These are phyloP conservation scores for Epirrita christyi DNA, from an alignment of 2,888 invertebrate genomes.

Conservation along the genomic window DNA sequence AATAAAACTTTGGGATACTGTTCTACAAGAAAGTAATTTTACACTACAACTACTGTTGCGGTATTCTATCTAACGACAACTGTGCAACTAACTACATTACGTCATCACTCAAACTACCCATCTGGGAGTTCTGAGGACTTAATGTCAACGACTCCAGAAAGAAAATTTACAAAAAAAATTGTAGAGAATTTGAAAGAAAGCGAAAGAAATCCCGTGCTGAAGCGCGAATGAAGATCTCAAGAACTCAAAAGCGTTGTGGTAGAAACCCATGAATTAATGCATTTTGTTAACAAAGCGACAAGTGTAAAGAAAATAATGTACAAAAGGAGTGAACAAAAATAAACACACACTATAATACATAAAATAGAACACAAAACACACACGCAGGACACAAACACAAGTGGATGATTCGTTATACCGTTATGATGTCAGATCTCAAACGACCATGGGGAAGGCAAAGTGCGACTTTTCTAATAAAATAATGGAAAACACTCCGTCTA, in stretches of 20 bases:
- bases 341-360: conserved; percentile 18
- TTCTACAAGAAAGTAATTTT: background rate
- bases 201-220: conserved; percentile 48
- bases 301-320: conserved; percentile 28
- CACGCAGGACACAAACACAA: conserved; percentile 35
- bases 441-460: conserved; percentile 31
- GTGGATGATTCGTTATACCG: conserved; percentile 38
- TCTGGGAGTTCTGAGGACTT: conserved; percentile 75
- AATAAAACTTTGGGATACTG: too few relatives aligned
- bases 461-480: conserved; percentile 1
- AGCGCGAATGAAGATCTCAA: conserved; percentile 39
- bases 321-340: conserved; percentile 19
- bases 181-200: conserved; percentile 34
- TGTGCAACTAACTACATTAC: conserved; percentile 16
- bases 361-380: conserved; percentile 26
- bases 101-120: conserved; percentile 7
- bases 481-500: too few relatives aligned
- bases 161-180: conserved; percentile 25
- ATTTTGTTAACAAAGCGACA: conserved; percentile 33
- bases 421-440: conserved; percentile 24
- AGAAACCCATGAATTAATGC: conserved; percentile 37
- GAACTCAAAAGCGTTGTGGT: conserved; percentile 33
- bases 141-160: conserved; percentile 70
- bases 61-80: background rate
- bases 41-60: background rate